Percentiles rank a stretch among this genome's conserved stretches.
phyloP scores from a whole-genome alignment of 2,888 invertebrate species.

The Dilophus febrilis region DNA sequence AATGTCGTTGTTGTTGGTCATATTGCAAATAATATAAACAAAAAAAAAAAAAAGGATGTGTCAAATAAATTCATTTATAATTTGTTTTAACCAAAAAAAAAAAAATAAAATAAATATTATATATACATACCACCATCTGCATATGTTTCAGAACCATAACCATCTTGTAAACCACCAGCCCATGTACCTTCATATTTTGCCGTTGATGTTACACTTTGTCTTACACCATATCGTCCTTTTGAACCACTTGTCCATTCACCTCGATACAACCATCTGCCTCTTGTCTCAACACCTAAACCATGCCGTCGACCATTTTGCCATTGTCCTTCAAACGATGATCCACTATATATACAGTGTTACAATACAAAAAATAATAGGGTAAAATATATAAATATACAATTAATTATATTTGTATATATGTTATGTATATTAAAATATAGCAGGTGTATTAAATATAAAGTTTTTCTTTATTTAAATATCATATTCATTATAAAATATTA shows the following conservation, averaged over 20 bases:
- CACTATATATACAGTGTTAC: conserved; percentile 44
- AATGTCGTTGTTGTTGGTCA: too few species aligned
- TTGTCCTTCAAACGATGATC: conserved; percentile 92
- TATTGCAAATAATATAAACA: too few species aligned
- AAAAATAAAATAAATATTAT: conserved; percentile 5
- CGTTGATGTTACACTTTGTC: conserved; percentile 86
- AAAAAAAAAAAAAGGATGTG: too few species aligned
- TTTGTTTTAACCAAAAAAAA: too few species aligned
- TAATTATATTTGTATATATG: too few species aligned
- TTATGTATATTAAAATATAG: too few species aligned
- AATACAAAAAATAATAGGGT: too few species aligned
- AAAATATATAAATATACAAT: too few species aligned
- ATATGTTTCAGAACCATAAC: conserved; percentile 98
- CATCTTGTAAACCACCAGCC: conserved; percentile 97
- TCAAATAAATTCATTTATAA: too few species aligned
- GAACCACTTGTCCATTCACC: conserved; percentile 98
- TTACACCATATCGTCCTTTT: conserved; percentile 95
- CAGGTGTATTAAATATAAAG: too few species aligned
- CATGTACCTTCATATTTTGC: conserved; percentile 97
- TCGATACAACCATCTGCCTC: conserved; percentile 93
- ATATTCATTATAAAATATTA: too few species aligned
- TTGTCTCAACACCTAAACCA: conserved; percentile 91
- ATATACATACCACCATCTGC: conserved; percentile 85
- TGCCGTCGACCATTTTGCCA: conserved; percentile 99
- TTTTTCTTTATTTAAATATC: too few species aligned